These are phyloP conservation scores for Onthophagus sagittarius DNA, from an alignment of 2,888 invertebrate genomes.

Conservation along the genomic window DNA sequence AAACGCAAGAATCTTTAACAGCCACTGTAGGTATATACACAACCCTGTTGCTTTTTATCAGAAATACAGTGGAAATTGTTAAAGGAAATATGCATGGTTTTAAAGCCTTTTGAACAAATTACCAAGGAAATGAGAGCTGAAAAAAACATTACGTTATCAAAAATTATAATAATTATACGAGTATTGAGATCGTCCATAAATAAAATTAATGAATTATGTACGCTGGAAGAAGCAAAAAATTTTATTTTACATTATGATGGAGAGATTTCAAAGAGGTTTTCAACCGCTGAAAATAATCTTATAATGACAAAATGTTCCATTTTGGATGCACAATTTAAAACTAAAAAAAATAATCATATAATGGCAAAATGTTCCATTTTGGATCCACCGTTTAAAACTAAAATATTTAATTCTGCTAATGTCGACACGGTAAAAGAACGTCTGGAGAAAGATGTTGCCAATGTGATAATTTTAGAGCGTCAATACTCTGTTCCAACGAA, in stretches of 20 bases:
- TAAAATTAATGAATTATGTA: slow-evolving; percentile 8
- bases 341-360: too few species aligned
- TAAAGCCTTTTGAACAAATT: slow-evolving; percentile 16
- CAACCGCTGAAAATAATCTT: slow-evolving; percentile 16
- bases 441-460: too few species aligned
- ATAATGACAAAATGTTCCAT: slow-evolving; percentile 5
- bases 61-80: slow-evolving; percentile 16
- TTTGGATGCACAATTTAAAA: too few species aligned
- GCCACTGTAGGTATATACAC: slow-evolving; percentile 22
- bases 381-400: slow-evolving; percentile 24
- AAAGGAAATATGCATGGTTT: slow-evolving; percentile 8
- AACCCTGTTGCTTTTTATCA: slow-evolving; percentile 8
- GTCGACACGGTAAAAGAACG: slow-evolving; percentile 13
- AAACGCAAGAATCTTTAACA: slow-evolving; percentile 21
- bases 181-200: too few species aligned
- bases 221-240: not conserved
- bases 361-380: too few species aligned
- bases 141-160: slow-evolving; percentile 17
- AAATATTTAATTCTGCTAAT: slow-evolving; percentile 14
- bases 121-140: slow-evolving; percentile 17
- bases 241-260: slow-evolving; percentile 1
- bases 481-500: not conserved
- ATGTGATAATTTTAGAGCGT: not conserved
- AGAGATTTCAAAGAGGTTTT: too few species aligned
- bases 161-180: slow-evolving; percentile 13